phyloP scores from a whole-genome alignment of 2,888 invertebrate genomes.

The Cerastoderma edule region DNA sequence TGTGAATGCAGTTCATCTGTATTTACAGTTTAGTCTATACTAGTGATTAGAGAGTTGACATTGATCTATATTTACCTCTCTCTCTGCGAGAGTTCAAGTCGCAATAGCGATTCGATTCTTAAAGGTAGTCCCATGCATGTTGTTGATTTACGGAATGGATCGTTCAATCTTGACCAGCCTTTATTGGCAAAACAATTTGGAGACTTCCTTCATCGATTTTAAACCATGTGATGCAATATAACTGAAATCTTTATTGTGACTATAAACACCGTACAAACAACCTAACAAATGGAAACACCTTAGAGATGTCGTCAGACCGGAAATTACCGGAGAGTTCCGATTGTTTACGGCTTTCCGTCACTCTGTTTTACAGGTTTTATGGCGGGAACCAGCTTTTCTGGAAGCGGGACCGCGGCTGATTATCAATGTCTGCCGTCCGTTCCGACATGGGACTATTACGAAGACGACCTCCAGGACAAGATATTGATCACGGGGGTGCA shows the following conservation, averaged over 20 bases:
- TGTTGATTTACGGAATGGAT: no score
- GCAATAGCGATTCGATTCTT: no score
- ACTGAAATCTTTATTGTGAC: background rate
- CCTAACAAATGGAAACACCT: background rate
- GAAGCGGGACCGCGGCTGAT: constrained; percentile 20
- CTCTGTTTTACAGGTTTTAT: constrained; percentile 31
- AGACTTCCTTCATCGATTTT: background rate
- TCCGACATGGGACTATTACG: constrained; percentile 36
- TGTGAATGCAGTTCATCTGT: no score
- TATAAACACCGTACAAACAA: background rate
- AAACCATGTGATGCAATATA: background rate
- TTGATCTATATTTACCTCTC: no score
- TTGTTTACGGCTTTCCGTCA: background rate
- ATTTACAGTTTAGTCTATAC: no score
- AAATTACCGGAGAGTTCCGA: background rate
- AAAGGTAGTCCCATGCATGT: no score
- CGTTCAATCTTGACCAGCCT: no score
- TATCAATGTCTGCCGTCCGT: constrained; percentile 27
- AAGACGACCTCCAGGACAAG: constrained; percentile 4
- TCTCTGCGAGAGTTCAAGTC: no score
- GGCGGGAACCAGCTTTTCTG: constrained; percentile 16
- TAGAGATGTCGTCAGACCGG: background rate
- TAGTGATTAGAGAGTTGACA: no score
- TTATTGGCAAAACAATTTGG: background rate
- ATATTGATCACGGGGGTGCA: constrained; percentile 30